These are phyloP conservation scores for Acronicta alni DNA, from an alignment of 2,888 invertebrate genomes.

Conservation along the genomic window DNA sequence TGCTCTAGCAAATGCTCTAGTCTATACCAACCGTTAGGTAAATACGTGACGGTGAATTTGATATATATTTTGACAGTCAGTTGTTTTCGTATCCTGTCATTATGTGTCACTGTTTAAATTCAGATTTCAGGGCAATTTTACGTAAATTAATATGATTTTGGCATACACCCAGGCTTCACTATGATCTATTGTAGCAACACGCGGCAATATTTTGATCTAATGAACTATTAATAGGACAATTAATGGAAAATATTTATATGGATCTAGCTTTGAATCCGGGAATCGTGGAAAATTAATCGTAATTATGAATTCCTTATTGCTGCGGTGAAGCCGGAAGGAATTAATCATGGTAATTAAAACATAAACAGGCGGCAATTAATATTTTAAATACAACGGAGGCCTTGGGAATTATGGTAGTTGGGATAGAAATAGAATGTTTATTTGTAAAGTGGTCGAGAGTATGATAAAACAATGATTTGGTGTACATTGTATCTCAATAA, in stretches of 20 bases:
- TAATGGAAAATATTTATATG: slow-evolving; percentile 5
- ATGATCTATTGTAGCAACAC: slow-evolving; percentile 44
- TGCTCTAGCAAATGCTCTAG: too few relatives aligned
- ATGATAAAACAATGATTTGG: too few relatives aligned
- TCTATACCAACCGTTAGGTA: too few relatives aligned
- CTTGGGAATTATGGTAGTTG: not conserved
- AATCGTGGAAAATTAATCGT: not conserved
- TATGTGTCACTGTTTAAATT: slow-evolving; percentile 35
- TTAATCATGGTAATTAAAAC: not conserved
- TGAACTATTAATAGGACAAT: slow-evolving; percentile 29
- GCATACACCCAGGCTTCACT: slow-evolving; percentile 30
- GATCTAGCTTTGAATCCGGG: slow-evolving; percentile 3
- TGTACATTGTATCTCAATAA: too few relatives aligned
- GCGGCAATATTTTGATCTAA: slow-evolving; percentile 33
- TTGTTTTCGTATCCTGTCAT: not conserved
- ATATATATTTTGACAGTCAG: too few relatives aligned
- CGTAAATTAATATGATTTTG: slow-evolving; percentile 49
- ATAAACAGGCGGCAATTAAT: not conserved
- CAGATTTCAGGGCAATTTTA: slow-evolving; percentile 20
- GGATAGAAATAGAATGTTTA: not conserved
- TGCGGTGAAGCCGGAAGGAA: not conserved
- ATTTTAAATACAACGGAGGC: not conserved
- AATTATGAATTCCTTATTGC: not conserved
- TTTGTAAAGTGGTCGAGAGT: not conserved
- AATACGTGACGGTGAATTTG: too few relatives aligned